Conservation (phyloP, 2,888 invertebrate genomes). For the Icerya purchasi region DNA sequence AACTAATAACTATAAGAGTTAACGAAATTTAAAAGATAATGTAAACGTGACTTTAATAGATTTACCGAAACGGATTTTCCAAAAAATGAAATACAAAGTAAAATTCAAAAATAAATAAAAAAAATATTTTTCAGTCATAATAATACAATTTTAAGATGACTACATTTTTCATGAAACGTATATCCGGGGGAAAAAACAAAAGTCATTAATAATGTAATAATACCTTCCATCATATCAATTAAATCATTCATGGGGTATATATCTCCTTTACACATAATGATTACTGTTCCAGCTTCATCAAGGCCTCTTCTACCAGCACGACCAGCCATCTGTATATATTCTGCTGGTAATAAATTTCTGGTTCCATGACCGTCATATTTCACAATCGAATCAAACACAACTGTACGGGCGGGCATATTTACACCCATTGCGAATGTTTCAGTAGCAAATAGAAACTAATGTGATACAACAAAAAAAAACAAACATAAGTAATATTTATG, state of each 20-base stretch:
- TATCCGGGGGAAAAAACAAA: background rate
- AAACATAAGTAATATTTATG: too few relatives aligned
- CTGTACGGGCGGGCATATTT: constrained; percentile 97
- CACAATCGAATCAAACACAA: constrained; percentile 75
- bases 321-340: constrained; percentile 98
- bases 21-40: too few relatives aligned
- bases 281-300: constrained; percentile 85
- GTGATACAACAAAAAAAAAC: too few relatives aligned
- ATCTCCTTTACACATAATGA: constrained; percentile 61
- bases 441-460: constrained; percentile 84
- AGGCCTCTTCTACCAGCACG: constrained; percentile 84
- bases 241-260: constrained; percentile 52
- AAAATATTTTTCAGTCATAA: too few relatives aligned
- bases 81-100: too few relatives aligned
- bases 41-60: too few relatives aligned
- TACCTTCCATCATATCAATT: constrained; percentile 61
- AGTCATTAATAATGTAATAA: too few relatives aligned
- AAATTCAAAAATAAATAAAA: too few relatives aligned
- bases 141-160: background rate
- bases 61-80: too few relatives aligned
- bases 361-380: constrained; percentile 76
- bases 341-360: constrained; percentile 64
- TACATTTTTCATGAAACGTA: background rate
- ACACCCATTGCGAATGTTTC: constrained; percentile 99
- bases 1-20: too few relatives aligned